phyloP scores from a whole-genome alignment of 1,140 invertebrate species.

The Hetaerina americana region DNA sequence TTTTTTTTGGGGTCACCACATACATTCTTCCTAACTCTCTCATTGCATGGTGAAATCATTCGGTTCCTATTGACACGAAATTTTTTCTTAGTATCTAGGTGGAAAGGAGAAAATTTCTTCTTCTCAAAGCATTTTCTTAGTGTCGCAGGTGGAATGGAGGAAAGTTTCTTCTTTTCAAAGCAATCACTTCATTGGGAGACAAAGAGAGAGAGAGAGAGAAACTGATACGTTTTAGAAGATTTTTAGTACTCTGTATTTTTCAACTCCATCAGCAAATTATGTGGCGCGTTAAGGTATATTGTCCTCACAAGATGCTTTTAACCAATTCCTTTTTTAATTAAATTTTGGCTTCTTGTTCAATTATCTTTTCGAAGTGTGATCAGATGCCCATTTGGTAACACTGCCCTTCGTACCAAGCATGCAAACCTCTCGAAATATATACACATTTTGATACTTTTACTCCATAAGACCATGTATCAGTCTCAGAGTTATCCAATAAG shows the following conservation, averaged over 20 bases:
- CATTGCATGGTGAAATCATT: background rate
- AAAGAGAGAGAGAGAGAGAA: background rate
- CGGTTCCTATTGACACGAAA: background rate
- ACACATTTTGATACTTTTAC: too few relatives aligned
- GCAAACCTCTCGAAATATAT: background rate
- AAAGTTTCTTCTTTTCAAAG: background rate
- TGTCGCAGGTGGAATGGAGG: background rate
- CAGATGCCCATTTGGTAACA: background rate
- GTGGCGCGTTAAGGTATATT: background rate
- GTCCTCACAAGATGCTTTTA: background rate
- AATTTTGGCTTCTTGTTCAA: background rate
- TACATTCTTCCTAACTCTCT: background rate
- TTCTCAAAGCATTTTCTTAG: background rate
- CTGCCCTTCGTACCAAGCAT: background rate
- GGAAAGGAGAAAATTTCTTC: background rate
- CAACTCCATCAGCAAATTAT: background rate
- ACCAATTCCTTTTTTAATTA: background rate
- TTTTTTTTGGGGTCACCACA: background rate
- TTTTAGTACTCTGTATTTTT: background rate
- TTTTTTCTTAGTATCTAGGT: background rate
- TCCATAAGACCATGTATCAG: too few relatives aligned
- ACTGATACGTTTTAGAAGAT: conserved; percentile 1
- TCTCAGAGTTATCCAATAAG: too few relatives aligned
- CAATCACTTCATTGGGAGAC: background rate
- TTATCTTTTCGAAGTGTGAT: background rate